Base-by-base conservation (phyloP, 2,797 vertebrate genomes). In the Setipinna tenuifilis region DNA sequence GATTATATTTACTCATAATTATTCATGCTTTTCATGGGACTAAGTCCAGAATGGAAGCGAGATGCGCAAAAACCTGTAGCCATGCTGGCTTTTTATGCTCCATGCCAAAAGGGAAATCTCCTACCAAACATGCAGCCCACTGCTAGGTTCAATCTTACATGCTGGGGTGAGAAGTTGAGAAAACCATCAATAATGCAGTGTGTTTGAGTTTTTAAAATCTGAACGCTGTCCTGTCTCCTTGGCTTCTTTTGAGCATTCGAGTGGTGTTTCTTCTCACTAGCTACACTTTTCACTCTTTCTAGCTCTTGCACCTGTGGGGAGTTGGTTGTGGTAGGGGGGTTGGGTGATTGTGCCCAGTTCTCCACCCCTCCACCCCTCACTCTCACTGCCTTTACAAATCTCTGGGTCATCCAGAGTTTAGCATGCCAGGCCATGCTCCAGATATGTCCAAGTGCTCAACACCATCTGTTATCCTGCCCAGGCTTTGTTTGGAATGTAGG, bases 141-240 rank as follows among this genome's bases (percentile, higher is more conserved):
- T 41, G 71, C 2, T 78, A 17, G 71, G 71, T 78, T 19, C 7
- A 78, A 71, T 31, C 28, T 17, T 2, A 54, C 7, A 54, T 54
- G 50, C 50, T 14, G 17, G 71, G 71, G 71, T 78, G 71, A 78
- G 19, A 44, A 78, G 71, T 78, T 78, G 31, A 78, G 71, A 78
- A 35, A 78, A 31, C 9, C 35, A 78, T 78, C 35, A 44, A 84
- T 86, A 62, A 86, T 86, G 85, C 80, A 84, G 41, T 65, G 48
- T 83, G 85, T 84, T n/a, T 82, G 65, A 71, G 65, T 78, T 80
- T 78, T 71, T 59, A 75, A 48, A 75, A n/a, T 28, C 12, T 11
- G 23, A 50, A 58, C 35, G 19, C 31, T n/a, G 9, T 0, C 59
- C 50, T 71, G 41, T 41, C 41, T 80, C 84, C 59, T 11, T 6